A percentile compares a stretch with the other conserved stretches of the same genome.
These are phyloP conservation scores for Nannospalax galili DNA, from an alignment of 2,113 vertebrate genomes.

Conservation along the genomic window DNA sequence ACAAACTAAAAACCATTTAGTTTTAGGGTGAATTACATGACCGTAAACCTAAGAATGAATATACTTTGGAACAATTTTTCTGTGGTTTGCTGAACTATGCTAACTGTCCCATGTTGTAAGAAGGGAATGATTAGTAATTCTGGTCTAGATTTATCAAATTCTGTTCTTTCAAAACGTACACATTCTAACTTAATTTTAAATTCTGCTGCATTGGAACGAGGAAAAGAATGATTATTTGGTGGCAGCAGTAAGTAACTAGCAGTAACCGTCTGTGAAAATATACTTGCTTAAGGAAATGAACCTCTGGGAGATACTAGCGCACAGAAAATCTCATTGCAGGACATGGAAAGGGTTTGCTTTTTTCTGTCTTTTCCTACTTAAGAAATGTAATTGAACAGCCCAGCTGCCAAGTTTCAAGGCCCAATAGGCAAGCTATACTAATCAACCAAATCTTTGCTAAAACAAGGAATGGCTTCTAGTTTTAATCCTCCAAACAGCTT, in stretches of 20 bases:
- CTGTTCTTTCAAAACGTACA: background rate
- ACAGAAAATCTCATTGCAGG: background rate
- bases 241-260: background rate
- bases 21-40: conserved; percentile 7
- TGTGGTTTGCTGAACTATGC: background rate
- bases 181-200: conserved; percentile 55
- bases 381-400: conserved; percentile 53
- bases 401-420: background rate
- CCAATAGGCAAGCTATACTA: background rate
- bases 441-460: conserved; percentile 50
- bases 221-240: background rate
- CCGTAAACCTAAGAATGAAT: conserved; percentile 8
- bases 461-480: background rate
- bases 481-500: conserved; percentile 57
- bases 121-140: conserved; percentile 8
- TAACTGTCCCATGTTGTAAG: background rate
- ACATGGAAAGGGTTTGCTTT: background rate
- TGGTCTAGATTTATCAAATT: conserved; percentile 25
- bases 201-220: background rate
- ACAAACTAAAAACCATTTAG: background rate
- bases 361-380: conserved; percentile 24
- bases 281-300: conserved; percentile 50
- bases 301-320: background rate
- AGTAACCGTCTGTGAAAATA: conserved; percentile 35
- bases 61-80: background rate